Evolutionary conservation across 2,888 invertebrate genomes (phyloP).

Genomic region (Tetranychus truncatus): DNA sequence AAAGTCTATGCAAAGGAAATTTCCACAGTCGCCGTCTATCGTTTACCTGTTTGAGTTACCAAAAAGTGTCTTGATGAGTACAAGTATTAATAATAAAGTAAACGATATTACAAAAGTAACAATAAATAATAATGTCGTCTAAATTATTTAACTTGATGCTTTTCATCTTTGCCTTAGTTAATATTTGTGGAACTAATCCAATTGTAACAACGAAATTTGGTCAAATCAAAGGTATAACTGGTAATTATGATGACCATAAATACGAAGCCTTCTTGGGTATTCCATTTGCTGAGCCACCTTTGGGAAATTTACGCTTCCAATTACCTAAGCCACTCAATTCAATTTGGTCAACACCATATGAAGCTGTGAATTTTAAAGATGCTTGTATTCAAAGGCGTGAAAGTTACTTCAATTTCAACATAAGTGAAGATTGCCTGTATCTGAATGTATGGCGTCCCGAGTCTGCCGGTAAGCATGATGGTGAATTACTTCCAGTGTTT

Average conservation of each 20-base stretch:
- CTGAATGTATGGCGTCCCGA: neutral
- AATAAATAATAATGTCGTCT: too few relatives aligned
- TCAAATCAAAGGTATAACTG: neutral
- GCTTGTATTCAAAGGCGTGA: neutral
- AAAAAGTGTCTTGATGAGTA: too few relatives aligned
- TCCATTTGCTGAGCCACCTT: neutral
- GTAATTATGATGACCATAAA: neutral
- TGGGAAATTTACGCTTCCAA: neutral
- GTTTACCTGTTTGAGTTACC: too few relatives aligned
- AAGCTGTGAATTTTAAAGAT: neutral
- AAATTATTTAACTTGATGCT: too few relatives aligned
- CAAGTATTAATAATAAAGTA: too few relatives aligned
- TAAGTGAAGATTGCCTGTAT: neutral
- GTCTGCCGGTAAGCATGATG: neutral
- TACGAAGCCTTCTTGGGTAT: neutral
- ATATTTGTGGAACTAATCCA: neutral
- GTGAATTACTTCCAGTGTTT: neutral
- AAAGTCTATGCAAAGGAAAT: too few relatives aligned
- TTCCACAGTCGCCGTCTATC: too few relatives aligned
- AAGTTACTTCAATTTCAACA: neutral
- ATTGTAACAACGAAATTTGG: neutral
- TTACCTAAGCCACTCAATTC: neutral
- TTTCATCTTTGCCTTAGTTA: neutral
- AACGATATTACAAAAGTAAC: too few relatives aligned
- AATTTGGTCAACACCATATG: neutral